Conservation (phyloP, 2,888 invertebrate species). For the Cheilosia impressa region DNA sequence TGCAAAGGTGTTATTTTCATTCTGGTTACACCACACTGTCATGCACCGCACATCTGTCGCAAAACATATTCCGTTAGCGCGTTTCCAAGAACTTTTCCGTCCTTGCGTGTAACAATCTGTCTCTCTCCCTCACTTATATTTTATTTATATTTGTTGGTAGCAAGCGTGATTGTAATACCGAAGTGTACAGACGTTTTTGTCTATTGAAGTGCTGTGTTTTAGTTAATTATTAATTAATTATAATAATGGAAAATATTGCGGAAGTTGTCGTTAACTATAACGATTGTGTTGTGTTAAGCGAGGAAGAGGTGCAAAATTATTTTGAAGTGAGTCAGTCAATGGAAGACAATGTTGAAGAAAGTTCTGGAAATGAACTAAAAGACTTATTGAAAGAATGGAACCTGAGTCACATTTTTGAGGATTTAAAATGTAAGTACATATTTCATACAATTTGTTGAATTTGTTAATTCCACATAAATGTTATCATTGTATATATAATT, state of each 20-base stretch:
- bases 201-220: not conserved
- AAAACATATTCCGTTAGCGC: not conserved
- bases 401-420: not conserved
- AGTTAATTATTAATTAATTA: too few relatives aligned
- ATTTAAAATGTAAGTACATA: not conserved
- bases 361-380: not conserved
- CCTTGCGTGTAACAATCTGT: not conserved
- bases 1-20: too few relatives aligned
- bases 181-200: not conserved
- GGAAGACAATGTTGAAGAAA: not conserved
- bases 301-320: not conserved
- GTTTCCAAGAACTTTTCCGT: not conserved
- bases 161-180: not conserved
- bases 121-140: not conserved
- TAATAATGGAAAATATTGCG: too few relatives aligned
- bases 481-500: too few relatives aligned
- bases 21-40: too few relatives aligned
- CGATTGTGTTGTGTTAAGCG: not conserved
- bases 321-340: not conserved
- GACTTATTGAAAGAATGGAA: too few relatives aligned
- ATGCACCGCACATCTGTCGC: too few relatives aligned
- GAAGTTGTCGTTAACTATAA: not conserved
- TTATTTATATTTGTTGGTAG: not conserved
- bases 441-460: not conserved
- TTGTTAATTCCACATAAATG: too few relatives aligned